A percentile compares a stretch with the other conserved stretches of the same genome.
phyloP scores from a whole-genome alignment of 92 coral and sea anemone genomes.

The Phenganax marumi region DNA sequence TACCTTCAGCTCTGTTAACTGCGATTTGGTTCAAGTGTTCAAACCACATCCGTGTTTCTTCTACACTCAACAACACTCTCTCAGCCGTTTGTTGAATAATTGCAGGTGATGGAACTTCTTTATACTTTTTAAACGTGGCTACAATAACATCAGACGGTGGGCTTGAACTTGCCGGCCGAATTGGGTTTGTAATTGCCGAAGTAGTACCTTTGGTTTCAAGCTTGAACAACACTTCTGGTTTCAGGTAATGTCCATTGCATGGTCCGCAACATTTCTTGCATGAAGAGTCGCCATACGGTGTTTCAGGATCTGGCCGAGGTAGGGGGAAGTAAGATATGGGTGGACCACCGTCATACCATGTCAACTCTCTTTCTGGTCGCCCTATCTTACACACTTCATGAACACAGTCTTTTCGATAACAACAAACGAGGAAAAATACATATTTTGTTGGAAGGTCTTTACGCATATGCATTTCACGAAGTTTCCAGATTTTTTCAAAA shows the following conservation, averaged over 20 bases:
- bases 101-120: slow-evolving; percentile 30
- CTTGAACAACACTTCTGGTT: slow-evolving; percentile 11
- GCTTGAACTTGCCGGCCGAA: neutral
- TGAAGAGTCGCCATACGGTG: neutral
- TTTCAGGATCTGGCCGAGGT: slow-evolving; percentile 17
- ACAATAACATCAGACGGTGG: slow-evolving; percentile 44
- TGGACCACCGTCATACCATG: slow-evolving; percentile 24
- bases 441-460: slow-evolving; percentile 46
- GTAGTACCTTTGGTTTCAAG: neutral
- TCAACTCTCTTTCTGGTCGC: neutral
- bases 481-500: slow-evolving; percentile 61
- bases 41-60: slow-evolving; percentile 54
- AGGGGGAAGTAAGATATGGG: neutral
- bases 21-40: slow-evolving; percentile 45
- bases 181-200: neutral
- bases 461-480: slow-evolving; percentile 49
- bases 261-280: neutral
- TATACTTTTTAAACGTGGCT: slow-evolving; percentile 41
- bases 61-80: slow-evolving; percentile 31
- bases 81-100: slow-evolving; percentile 46
- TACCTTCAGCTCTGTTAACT: slow-evolving; percentile 41
- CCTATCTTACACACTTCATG: slow-evolving; percentile 45
- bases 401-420: slow-evolving; percentile 31
- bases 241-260: slow-evolving; percentile 20
- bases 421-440: slow-evolving; percentile 44